A percentile compares a stretch with the other conserved stretches of the same genome.
These are phyloP conservation scores for Ceryle rudis DNA, from an alignment of 2,797 vertebrate genomes.

Conservation along the genomic window DNA sequence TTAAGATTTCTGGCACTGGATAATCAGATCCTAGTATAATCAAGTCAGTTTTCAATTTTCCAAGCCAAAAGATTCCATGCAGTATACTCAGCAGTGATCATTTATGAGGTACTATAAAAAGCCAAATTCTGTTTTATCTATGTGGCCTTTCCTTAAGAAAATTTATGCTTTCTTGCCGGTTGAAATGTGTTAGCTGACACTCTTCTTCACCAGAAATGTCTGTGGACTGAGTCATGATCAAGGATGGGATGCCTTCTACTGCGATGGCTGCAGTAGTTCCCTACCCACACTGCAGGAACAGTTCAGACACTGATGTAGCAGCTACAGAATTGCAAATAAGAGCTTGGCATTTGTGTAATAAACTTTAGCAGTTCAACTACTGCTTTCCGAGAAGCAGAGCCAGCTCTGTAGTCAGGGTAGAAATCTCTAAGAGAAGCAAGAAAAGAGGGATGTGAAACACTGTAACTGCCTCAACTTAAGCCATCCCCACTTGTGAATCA, in stretches of 20 bases:
- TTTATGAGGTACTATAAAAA: slow-evolving; percentile 54
- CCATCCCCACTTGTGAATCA: not conserved
- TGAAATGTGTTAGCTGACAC: slow-evolving; percentile 68
- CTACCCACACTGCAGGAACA: slow-evolving; percentile 61
- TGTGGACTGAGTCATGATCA: slow-evolving; percentile 64
- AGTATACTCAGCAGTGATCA: not conserved
- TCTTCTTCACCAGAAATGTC: slow-evolving; percentile 45
- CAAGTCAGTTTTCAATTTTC: slow-evolving; percentile 9
- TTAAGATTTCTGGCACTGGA: not conserved
- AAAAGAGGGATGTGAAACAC: not conserved
- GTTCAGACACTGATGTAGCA: slow-evolving; percentile 63
- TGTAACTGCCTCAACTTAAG: not conserved
- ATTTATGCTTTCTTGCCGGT: slow-evolving; percentile 51
- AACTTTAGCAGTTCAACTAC: slow-evolving; percentile 62
- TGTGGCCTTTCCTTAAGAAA: slow-evolving; percentile 54
- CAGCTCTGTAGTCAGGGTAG: slow-evolving; percentile 35
- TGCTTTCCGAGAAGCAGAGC: slow-evolving; percentile 18
- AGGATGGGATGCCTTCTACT: slow-evolving; percentile 45
- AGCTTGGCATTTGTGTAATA: slow-evolving; percentile 69
- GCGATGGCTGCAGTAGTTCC: slow-evolving; percentile 45
- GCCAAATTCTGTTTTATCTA: slow-evolving; percentile 20
- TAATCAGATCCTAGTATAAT: not conserved
- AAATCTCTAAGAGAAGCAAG: slow-evolving; percentile 32
- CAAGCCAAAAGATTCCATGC: not conserved
- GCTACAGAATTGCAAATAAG: slow-evolving; percentile 71